Base-by-base conservation (phyloP, 2,113 vertebrate species). In the Bagarius yarrelli region DNA sequence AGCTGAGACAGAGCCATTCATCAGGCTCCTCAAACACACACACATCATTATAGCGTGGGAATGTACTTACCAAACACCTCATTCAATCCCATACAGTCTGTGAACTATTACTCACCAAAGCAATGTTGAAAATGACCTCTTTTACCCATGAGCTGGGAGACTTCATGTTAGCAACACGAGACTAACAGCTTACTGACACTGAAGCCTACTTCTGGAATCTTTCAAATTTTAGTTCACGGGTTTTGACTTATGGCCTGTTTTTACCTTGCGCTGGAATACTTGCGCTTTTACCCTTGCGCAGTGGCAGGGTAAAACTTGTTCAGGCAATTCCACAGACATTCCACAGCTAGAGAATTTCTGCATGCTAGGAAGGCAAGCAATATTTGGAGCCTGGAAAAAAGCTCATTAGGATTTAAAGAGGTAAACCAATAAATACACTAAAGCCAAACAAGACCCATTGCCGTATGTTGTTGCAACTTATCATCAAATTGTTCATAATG, bases 61-160 rank as follows among this genome's bases (percentile, higher is more conserved):
- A 80, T 80, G 56, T 60, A 60, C 88, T 91, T 88, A 83, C 8
- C 4, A 88, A 89, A 77, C 89, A 91, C 60, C 85, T 86, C 90
- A 89, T 91, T 87, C 89, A 88, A 27, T 9, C 86, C 82, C 27
- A 70, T 47, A 27, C 53, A 70, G 64, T 59, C 53, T 55, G 40
- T 57, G 52, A 79, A 57, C 64, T 70, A 79, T 66, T 69, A 59
- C 63, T 36, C 36, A 19, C 50, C 64, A 36, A 27, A 52, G 11
- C 15, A 13, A 30, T 81, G 32, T 44, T 57, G 52, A 32, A 76
- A 81, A 81, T 74, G 21, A 75, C 70, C 47, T 64, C 80, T 30
- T 25, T 50, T 64, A 61, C 50, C 47, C 59, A 19, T 27, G 27
- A 11, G 70, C 27, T 72, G 14, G 8, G 30, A 30, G 47, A 79